Conservation (phyloP, 2,888 invertebrate genomes). For the Idaea biselata region DNA sequence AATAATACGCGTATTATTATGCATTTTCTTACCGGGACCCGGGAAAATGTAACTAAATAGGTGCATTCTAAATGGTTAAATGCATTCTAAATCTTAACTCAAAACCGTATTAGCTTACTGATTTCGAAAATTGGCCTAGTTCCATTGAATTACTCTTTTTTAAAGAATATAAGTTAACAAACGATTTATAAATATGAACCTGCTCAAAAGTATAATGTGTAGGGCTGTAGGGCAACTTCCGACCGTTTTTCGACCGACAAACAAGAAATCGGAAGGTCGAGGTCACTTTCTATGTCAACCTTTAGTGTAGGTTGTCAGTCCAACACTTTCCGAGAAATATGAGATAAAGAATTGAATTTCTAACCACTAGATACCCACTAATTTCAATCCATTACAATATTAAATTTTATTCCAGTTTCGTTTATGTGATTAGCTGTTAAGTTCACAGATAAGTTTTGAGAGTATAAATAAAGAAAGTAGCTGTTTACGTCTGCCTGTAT, state of each 20-base stretch:
- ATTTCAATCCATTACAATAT: neutral
- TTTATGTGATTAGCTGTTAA: neutral
- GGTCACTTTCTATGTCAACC: neutral
- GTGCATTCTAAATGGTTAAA: no score
- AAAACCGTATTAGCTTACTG: neutral
- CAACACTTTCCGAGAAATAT: neutral
- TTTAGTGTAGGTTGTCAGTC: neutral
- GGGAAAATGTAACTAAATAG: no score
- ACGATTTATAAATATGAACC: constrained; percentile 47
- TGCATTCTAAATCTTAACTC: no score
- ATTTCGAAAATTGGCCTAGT: constrained; percentile 11
- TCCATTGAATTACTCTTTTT: neutral
- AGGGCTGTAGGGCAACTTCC: constrained; percentile 4
- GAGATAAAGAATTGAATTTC: neutral
- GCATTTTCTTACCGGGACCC: no score
- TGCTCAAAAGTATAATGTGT: constrained; percentile 5
- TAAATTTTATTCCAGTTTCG: neutral
- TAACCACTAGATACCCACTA: constrained; percentile 3
- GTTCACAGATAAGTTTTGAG: neutral
- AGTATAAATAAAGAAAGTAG: no score
- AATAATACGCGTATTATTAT: no score
- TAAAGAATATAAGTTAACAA: neutral
- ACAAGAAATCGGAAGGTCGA: neutral
- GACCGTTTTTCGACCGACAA: neutral
- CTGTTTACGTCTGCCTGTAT: no score